Conservation (phyloP, 2,113 vertebrate species). For the Pavo muticus region DNA sequence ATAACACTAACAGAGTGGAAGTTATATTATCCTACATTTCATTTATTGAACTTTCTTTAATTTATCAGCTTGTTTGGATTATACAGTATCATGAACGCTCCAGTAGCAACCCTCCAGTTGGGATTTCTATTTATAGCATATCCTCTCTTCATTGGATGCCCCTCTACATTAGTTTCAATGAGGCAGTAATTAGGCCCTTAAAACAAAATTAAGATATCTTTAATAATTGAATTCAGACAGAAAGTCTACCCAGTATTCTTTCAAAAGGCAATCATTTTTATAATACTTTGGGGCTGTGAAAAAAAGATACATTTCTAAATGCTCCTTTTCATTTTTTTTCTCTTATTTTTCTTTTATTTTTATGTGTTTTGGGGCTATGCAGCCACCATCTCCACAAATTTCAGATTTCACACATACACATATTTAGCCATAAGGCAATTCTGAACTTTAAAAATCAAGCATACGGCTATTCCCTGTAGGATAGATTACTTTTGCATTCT, state of each 20-base stretch:
- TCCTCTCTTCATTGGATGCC: background rate
- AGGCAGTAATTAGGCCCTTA: slow-evolving; percentile 31
- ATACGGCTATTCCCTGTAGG: slow-evolving; percentile 30
- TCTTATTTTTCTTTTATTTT: background rate
- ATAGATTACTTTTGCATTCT: slow-evolving; percentile 44
- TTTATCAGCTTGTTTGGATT: slow-evolving; percentile 26
- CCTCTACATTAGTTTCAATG: background rate
- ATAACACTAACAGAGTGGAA: background rate
- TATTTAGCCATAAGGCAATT: slow-evolving; percentile 62
- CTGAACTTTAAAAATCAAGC: slow-evolving; percentile 63
- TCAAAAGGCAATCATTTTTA: background rate
- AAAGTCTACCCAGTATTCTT: background rate
- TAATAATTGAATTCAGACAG: slow-evolving; percentile 20
- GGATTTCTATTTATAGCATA: slow-evolving; percentile 46
- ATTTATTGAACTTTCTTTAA: slow-evolving; percentile 17
- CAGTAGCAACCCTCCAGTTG: background rate
- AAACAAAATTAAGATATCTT: slow-evolving; percentile 9
- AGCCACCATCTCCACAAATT: slow-evolving; percentile 36
- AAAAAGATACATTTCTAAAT: background rate
- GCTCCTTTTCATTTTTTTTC: background rate
- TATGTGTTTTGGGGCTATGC: slow-evolving; percentile 33
- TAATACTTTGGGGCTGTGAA: background rate
- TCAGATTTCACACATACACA: slow-evolving; percentile 44
- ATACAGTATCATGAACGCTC: background rate
- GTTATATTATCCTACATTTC: background rate